Conservation (phyloP, 2,888 invertebrate genomes). For the Leucoma salicis region DNA sequence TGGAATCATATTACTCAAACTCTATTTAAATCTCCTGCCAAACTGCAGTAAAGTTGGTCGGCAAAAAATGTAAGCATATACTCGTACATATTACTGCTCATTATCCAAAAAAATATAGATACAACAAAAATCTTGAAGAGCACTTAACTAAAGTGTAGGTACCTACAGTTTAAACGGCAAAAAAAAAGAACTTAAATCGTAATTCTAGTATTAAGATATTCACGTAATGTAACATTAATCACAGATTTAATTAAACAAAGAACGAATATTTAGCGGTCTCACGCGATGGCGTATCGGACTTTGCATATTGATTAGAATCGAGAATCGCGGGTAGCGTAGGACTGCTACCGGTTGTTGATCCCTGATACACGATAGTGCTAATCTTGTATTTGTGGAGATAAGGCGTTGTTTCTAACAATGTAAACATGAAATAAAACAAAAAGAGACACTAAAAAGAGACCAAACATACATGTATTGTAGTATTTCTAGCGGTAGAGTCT, state of each 20-base stretch:
- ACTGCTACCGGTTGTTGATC: conserved; percentile 31
- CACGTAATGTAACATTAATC: conserved; percentile 50
- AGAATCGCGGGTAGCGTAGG: conserved; percentile 31
- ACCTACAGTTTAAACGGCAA: too few relatives aligned
- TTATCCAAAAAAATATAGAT: too few relatives aligned
- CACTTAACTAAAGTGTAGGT: too few relatives aligned
- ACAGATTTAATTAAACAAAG: conserved; percentile 45
- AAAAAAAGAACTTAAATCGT: too few relatives aligned
- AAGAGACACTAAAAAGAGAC: neutral
- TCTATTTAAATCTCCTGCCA: too few relatives aligned
- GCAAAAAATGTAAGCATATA: too few relatives aligned
- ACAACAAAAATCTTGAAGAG: too few relatives aligned
- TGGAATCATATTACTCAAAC: too few relatives aligned
- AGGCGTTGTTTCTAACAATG: conserved; percentile 16
- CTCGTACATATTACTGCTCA: too few relatives aligned
- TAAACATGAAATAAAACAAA: conserved; percentile 4
- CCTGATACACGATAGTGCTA: conserved; percentile 29
- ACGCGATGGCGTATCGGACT: conserved; percentile 43
- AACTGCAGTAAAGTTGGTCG: too few relatives aligned
- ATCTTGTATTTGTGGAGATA: conserved; percentile 23
- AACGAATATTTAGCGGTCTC: conserved; percentile 37
- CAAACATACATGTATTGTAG: too few relatives aligned
- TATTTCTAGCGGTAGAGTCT: too few relatives aligned
- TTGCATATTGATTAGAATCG: conserved; percentile 68
- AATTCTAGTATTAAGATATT: conserved; percentile 41